Conservation (phyloP, 1,140 invertebrate genomes). For the Micrasema minimum region DNA sequence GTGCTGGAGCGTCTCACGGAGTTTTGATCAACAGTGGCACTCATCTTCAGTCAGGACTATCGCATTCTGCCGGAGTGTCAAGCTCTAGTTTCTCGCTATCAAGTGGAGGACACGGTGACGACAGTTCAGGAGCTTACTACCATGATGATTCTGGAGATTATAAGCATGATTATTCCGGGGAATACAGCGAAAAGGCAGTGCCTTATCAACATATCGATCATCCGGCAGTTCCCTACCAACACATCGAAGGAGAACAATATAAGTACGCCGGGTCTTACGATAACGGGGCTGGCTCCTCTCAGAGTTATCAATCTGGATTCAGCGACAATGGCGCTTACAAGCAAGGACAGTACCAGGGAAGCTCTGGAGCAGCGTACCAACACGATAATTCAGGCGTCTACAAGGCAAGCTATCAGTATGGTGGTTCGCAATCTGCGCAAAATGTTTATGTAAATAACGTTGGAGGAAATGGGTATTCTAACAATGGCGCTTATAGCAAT, state of each 20-base stretch:
- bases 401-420: constrained; percentile 5
- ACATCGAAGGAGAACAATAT: constrained; percentile 6
- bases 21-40: constrained; percentile 3
- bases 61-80: constrained; percentile 18
- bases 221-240: constrained; percentile 11
- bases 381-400: constrained; percentile 6
- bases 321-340: constrained; percentile 57
- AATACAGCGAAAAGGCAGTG: constrained; percentile 43
- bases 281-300: neutral
- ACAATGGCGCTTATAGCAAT: constrained; percentile 19
- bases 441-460: constrained; percentile 33
- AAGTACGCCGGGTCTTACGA: constrained; percentile 27
- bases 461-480: constrained; percentile 24
- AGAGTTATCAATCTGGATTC: constrained; percentile 15
- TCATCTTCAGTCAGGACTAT: neutral
- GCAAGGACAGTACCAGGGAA: constrained; percentile 2
- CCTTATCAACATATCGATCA: constrained; percentile 43
- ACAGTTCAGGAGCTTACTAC: constrained; percentile 60
- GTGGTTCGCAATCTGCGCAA: constrained; percentile 2
- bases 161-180: constrained; percentile 54
- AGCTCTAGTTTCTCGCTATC: constrained; percentile 34
- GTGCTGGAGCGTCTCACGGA: neutral
- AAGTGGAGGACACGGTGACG: constrained; percentile 53
- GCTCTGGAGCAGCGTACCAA: constrained; percentile 29
- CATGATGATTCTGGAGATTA: constrained; percentile 59